phyloP scores from a whole-genome alignment of 2,888 invertebrate genomes.

The Eilema griseolum region DNA sequence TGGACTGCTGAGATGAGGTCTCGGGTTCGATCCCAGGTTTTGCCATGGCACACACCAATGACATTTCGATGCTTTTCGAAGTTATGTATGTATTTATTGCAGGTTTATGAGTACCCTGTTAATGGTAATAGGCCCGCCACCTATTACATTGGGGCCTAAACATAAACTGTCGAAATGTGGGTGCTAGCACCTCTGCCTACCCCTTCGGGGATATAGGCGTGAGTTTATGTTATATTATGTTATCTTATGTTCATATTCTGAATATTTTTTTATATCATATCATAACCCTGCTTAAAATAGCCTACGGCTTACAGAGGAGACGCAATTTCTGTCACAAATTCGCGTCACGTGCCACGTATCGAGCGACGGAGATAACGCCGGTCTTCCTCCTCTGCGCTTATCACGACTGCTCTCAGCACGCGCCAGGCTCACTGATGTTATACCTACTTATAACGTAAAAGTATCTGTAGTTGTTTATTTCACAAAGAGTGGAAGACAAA shows the following conservation, averaged over 20 bases:
- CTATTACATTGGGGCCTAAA: too few relatives aligned
- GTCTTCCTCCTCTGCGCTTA: constrained; percentile 40
- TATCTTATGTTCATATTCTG: not conserved
- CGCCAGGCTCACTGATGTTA: not conserved
- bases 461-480: not conserved
- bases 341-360: constrained; percentile 69
- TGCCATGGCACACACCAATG: too few relatives aligned
- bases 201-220: too few relatives aligned
- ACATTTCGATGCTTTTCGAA: too few relatives aligned
- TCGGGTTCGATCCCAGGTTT: too few relatives aligned
- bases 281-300: not conserved
- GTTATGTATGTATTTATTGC: too few relatives aligned
- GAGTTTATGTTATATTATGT: not conserved
- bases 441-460: too few relatives aligned
- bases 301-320: constrained; percentile 1
- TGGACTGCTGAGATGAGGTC: too few relatives aligned
- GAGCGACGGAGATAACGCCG: constrained; percentile 70
- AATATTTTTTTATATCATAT: constrained; percentile 1
- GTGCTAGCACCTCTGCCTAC: too few relatives aligned
- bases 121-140: too few relatives aligned
- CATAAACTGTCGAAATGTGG: too few relatives aligned
- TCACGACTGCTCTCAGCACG: constrained; percentile 39
- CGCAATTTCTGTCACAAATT: constrained; percentile 54
- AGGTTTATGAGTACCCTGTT: too few relatives aligned
- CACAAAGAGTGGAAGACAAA: not conserved